These are phyloP conservation scores for Coryphaenoides rupestris DNA, from an alignment of 2,113 vertebrate species.

Conservation along the genomic window DNA sequence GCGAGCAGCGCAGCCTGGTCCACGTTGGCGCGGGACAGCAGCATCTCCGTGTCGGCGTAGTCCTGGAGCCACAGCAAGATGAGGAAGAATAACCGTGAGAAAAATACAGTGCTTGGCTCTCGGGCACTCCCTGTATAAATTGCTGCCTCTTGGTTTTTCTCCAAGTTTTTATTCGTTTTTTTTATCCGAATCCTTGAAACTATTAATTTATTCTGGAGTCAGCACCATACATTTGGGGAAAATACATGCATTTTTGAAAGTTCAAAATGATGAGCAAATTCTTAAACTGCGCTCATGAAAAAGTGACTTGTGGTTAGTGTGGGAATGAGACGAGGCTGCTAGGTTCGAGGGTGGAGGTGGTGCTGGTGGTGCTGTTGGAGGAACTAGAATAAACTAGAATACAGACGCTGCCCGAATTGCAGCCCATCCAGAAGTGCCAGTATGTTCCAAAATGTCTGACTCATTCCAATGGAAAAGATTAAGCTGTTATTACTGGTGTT, in stretches of 20 bases:
- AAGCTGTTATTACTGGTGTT: not conserved
- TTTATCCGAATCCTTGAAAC: too few species aligned
- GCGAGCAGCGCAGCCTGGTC: constrained; percentile 90
- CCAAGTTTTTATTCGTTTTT: too few species aligned
- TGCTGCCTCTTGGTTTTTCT: too few species aligned
- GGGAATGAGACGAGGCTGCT: not conserved
- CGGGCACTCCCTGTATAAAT: too few species aligned
- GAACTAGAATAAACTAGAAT: too few species aligned
- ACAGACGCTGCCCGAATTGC: not conserved
- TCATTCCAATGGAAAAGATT: not conserved
- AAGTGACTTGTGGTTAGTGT: not conserved
- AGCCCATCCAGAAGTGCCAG: not conserved
- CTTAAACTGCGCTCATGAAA: not conserved
- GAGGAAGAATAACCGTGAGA: too few species aligned
- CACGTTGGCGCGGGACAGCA: constrained; percentile 92
- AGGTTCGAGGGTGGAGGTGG: not conserved
- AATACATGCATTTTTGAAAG: too few species aligned
- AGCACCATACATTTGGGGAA: too few species aligned
- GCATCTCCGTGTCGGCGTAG: constrained; percentile 87
- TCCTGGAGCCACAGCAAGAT: constrained; percentile 69
- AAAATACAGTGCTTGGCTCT: too few species aligned
- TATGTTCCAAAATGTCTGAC: not conserved
- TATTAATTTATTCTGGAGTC: too few species aligned
- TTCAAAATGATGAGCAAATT: too few species aligned
- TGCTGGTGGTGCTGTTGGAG: too few species aligned